Evolutionary conservation across 2,797 vertebrate species (phyloP), one percentile per base, ranked within the genome.

Genomic region (Carapus acus): DNA sequence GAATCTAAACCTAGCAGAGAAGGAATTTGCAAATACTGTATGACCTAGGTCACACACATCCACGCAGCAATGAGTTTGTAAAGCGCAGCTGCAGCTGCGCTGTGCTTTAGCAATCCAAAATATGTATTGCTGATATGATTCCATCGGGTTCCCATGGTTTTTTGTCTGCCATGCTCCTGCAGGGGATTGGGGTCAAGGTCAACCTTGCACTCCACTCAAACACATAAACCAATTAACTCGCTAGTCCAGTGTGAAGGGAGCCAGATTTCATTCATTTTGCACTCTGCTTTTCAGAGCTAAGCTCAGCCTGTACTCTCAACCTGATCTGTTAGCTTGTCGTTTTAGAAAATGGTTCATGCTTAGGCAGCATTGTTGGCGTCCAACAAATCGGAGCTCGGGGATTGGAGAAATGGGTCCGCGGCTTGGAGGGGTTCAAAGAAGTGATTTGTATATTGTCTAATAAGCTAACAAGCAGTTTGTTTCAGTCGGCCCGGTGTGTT

Each of bases 391-490:
- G 29, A 55, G 54, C 57, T 69, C 48, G 57, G 24, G 33, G 45
- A 71, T 65, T 57, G 44, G 74, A 61, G 24, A 71, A 46, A 68
- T 68, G 34, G 67, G 56, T 65, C n/a, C n/a, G n/a, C n/a, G n/a
- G n/a, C n/a, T n/a, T n/a, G n/a, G n/a, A 33, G 31, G 9, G 9
- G 3, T 33, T 33, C 11, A 12, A 33, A 11, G 3, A 12, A 19
- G 43, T 69, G 45, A 42, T 58, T 63, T 55, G 40, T 48, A 7
- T 3, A 9, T 33, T 33, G 5, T 29, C 62, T 17, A 40, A 80
- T 79, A 77, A 82, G 80, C 80, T 81, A 62, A 51, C n/a, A n/a
- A 38, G 33, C 59, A 20, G 49, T 22, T 39, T 1, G 43, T 40
- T 63, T 48, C 19, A 37, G 9, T 19, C 18, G 7, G 27, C 0